Percentiles rank a stretch among this genome's conserved stretches.
phyloP scores from a whole-genome alignment of 2,113 vertebrate genomes.

The Pomatostomus ruficeps region DNA sequence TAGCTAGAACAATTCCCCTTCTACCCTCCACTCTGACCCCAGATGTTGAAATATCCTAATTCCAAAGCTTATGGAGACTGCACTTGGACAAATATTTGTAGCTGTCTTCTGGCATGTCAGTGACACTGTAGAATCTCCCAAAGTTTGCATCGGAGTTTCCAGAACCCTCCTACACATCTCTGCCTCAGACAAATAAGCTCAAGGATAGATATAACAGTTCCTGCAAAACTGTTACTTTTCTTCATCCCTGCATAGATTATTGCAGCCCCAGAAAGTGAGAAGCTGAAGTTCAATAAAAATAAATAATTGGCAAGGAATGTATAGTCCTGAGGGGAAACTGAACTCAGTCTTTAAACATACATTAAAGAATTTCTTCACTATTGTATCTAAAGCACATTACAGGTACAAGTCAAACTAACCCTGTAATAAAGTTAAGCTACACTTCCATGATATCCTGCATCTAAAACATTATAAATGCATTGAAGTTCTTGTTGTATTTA shows the following conservation, averaged over 20 bases:
- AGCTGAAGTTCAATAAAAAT: background rate
- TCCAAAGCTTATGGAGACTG: background rate
- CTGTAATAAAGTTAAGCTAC: background rate
- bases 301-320: background rate
- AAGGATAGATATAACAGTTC: accelerated
- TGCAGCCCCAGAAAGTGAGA: background rate
- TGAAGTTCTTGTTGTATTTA: background rate
- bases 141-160: background rate
- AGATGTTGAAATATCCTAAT: background rate
- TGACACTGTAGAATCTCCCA: background rate
- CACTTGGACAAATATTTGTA: background rate
- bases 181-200: background rate
- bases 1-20: background rate
- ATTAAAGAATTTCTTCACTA: background rate
- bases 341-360: background rate
- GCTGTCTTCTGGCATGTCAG: background rate
- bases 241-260: background rate
- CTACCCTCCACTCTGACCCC: background rate
- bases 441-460: background rate
- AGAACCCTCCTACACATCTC: background rate
- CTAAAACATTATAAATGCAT: background rate
- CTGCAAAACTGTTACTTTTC: background rate
- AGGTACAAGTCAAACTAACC: background rate
- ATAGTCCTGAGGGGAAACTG: background rate
- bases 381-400: background rate